phyloP scores from a whole-genome alignment of 2,113 vertebrate species.

The Promerops cafer region DNA sequence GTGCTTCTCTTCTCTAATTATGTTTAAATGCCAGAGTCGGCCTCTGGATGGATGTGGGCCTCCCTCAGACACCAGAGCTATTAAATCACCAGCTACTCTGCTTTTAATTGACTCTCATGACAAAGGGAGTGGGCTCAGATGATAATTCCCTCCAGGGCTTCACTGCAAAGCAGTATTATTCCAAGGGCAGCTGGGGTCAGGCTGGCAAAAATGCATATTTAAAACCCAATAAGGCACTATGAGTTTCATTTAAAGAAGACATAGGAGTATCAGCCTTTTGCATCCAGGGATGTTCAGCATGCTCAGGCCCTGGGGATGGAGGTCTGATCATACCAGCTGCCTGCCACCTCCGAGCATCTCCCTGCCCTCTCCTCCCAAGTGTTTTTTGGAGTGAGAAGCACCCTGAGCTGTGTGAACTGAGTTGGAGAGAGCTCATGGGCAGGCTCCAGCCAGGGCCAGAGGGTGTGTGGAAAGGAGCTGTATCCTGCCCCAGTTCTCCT shows the following conservation, averaged over 20 bases:
- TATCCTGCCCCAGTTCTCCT: neutral
- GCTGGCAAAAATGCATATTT: neutral
- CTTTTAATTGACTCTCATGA: slow-evolving; percentile 48
- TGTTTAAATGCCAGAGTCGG: neutral
- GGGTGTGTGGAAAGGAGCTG: neutral
- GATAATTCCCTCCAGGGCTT: neutral
- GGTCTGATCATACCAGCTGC: neutral
- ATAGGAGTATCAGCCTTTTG: neutral
- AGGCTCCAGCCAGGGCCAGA: neutral
- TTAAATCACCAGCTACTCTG: slow-evolving; percentile 24
- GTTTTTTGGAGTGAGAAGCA: neutral
- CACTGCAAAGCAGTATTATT: neutral
- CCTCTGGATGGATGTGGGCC: neutral
- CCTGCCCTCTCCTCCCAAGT: neutral
- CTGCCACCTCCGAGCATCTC: neutral
- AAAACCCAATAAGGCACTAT: neutral
- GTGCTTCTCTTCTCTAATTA: neutral
- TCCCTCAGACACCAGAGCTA: neutral
- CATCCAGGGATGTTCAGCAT: neutral
- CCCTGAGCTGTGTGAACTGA: neutral
- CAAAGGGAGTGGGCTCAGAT: slow-evolving; percentile 11
- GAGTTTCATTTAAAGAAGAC: neutral
- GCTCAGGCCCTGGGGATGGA: neutral
- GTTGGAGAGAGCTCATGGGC: neutral
- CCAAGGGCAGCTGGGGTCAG: slow-evolving; percentile 5